Evolutionary conservation across 2,888 invertebrate species (phyloP).

Genomic region (Eurois occulta): DNA sequence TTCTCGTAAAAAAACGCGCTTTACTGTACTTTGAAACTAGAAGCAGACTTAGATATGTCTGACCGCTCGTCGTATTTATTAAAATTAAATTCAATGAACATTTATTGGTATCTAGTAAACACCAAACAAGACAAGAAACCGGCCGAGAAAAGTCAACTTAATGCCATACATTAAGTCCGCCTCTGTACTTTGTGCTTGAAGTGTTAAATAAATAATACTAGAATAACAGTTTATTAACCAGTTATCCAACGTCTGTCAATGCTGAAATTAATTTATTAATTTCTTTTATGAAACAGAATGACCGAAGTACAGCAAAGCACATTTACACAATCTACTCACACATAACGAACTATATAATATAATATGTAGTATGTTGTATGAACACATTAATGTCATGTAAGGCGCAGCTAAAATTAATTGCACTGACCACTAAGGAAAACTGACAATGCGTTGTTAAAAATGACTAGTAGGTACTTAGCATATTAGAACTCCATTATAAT

Average conservation of each 20-base stretch:
- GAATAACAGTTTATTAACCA: neutral
- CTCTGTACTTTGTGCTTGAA: no score
- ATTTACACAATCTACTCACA: slow-evolving; percentile 35
- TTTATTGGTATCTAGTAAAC: neutral
- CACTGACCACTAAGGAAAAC: slow-evolving; percentile 62
- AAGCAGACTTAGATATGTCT: neutral
- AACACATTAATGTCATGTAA: slow-evolving; percentile 59
- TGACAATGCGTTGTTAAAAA: slow-evolving; percentile 78
- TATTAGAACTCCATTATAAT: slow-evolving; percentile 57
- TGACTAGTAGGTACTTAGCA: slow-evolving; percentile 78
- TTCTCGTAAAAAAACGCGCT: slow-evolving; percentile 28
- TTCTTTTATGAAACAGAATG: neutral
- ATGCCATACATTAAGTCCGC: no score
- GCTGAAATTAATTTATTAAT: neutral
- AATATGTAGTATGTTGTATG: slow-evolving; percentile 52
- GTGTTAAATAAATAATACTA: no score
- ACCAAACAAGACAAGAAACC: neutral
- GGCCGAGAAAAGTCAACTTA: no score
- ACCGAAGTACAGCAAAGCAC: slow-evolving; percentile 36
- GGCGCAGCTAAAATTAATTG: slow-evolving; percentile 71
- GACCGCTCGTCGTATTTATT: neutral
- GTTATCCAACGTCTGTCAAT: slow-evolving; percentile 3
- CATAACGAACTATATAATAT: slow-evolving; percentile 39
- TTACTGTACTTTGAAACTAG: slow-evolving; percentile 46
- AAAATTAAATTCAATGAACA: neutral